Conservation (phyloP, 53 echinoderm and acorn worm genomes). For the Arbacia lixula region DNA sequence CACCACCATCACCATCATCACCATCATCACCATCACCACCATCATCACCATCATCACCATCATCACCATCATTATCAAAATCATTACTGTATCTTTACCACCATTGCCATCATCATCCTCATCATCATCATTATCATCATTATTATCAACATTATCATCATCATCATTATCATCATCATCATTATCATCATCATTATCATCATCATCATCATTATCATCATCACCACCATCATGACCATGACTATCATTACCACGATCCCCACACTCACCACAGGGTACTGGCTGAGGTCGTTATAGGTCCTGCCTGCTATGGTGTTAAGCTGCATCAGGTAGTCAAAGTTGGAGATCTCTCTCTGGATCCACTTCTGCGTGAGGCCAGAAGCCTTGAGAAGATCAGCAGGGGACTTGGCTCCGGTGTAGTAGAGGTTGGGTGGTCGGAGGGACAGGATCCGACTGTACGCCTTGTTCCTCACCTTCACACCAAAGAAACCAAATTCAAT, state of each 20-base stretch:
- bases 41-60: neutral
- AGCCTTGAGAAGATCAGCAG: constrained; percentile 88
- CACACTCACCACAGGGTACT: constrained; percentile 91
- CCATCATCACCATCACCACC: neutral
- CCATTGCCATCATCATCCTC: neutral
- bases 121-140: constrained; percentile 4
- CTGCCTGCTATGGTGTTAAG: constrained; percentile 98
- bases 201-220: neutral
- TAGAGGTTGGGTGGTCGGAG: constrained; percentile 86
- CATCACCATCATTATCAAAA: neutral
- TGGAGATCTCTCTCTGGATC: constrained; percentile 92
- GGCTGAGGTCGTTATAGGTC: constrained; percentile 98
- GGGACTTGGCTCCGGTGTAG: constrained; percentile 95
- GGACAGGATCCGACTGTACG: constrained; percentile 86
- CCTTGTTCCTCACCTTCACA: constrained; percentile 81
- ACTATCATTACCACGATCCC: neutral
- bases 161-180: constrained; percentile 2
- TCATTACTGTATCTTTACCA: neutral
- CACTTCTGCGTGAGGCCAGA: constrained; percentile 93
- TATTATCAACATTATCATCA: neutral
- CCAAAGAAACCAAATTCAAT: neutral
- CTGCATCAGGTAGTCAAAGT: constrained; percentile 99
- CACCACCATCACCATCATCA: constrained; percentile 2
- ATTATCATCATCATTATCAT: constrained; percentile 6
- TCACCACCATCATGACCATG: neutral